Conservation (phyloP, 2,113 vertebrate species). For the Conger conger region DNA sequence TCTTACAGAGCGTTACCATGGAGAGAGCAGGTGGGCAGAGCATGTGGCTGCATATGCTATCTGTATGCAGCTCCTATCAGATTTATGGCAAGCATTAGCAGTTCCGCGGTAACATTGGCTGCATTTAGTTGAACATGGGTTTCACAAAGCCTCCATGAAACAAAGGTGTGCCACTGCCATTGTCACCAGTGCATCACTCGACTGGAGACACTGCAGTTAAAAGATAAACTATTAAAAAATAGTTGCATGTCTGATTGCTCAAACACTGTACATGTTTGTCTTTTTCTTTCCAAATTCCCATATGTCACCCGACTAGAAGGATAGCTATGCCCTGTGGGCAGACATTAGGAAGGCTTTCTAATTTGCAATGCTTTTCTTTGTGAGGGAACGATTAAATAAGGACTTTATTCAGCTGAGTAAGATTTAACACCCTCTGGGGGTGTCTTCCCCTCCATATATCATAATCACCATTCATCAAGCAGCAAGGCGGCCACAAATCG, state of each 20-base stretch:
- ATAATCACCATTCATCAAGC: slow-evolving; percentile 8
- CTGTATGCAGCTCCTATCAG: neutral
- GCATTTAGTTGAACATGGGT: no score
- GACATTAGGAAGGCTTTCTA: neutral
- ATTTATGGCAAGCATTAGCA: no score
- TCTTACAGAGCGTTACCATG: no score
- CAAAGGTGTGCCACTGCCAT: no score
- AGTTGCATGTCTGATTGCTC: neutral
- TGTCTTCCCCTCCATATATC: neutral
- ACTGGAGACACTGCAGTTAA: neutral
- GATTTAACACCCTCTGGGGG: neutral
- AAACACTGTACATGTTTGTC: neutral
- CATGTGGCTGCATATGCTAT: neutral
- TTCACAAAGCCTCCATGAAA: no score
- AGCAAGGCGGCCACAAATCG: neutral
- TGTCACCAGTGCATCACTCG: neutral
- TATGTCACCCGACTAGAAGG: neutral
- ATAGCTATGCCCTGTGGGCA: neutral
- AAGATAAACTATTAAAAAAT: neutral
- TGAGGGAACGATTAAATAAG: neutral
- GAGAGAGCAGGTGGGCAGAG: neutral
- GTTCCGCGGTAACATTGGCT: no score
- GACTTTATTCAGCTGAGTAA: neutral
- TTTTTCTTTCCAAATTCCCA: neutral
- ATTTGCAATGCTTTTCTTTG: neutral